A percentile compares a stretch with the other conserved stretches of the same genome.
phyloP scores from a whole-genome alignment of 2,113 vertebrate genomes.

The Cromileptes altivelis region DNA sequence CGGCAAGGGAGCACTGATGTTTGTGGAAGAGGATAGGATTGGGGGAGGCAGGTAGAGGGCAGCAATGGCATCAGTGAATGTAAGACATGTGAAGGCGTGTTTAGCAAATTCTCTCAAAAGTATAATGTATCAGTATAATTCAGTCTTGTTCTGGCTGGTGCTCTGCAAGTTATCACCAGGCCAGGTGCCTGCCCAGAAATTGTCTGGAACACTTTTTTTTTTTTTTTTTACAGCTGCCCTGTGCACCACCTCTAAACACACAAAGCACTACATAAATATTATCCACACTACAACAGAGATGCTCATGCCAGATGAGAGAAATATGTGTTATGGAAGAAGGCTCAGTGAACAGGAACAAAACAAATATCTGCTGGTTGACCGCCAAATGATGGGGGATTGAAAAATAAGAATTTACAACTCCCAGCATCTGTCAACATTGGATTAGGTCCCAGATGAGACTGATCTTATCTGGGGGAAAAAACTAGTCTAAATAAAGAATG shows the following conservation, averaged over 20 bases:
- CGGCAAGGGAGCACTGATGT: slow-evolving; percentile 2
- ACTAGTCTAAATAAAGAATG: slow-evolving; percentile 4
- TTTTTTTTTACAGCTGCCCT: background rate
- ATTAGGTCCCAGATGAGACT: slow-evolving; percentile 5
- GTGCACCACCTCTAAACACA: background rate
- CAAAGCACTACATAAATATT: background rate
- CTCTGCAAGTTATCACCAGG: background rate
- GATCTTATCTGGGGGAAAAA: background rate
- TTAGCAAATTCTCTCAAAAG: slow-evolving; percentile 43
- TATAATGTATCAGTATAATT: background rate
- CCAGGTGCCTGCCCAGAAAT: slow-evolving; percentile 6
- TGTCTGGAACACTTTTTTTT: background rate
- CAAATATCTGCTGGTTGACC: background rate
- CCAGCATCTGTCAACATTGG: slow-evolving; percentile 7
- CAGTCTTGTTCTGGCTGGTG: background rate
- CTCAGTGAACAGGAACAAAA: background rate
- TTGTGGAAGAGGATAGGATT: background rate
- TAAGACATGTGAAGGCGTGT: background rate
- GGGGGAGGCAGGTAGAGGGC: slow-evolving; percentile 1
- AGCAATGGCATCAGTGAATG: background rate
- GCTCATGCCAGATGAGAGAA: background rate
- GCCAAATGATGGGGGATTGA: background rate
- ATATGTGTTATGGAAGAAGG: background rate
- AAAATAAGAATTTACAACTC: background rate
- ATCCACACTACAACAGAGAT: background rate